phyloP scores from a whole-genome alignment of 1,140 invertebrate species.

The Neuroterus valhalla region DNA sequence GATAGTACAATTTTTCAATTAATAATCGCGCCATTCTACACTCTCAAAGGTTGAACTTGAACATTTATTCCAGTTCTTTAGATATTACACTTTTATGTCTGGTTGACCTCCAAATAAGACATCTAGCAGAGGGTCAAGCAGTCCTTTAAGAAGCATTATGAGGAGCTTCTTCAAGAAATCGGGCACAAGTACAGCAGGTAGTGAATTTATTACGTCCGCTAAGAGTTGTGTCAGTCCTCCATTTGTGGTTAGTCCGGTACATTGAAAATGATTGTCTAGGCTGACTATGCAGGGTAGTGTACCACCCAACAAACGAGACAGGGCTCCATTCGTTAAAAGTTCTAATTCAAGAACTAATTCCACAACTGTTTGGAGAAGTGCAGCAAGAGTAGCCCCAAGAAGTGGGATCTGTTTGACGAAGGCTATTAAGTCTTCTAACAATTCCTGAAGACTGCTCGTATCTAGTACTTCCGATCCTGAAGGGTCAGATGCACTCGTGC shows the following conservation, averaged over 20 bases:
- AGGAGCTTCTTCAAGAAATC: slow-evolving; percentile 17
- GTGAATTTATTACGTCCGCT: neutral
- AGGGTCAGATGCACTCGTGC: neutral
- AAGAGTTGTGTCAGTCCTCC: slow-evolving; percentile 32
- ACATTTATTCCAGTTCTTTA: no score
- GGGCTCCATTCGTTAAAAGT: slow-evolving; percentile 34
- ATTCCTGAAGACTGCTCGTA: neutral
- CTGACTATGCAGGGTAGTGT: slow-evolving; percentile 44
- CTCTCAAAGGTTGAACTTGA: no score
- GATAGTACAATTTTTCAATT: no score
- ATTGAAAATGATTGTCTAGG: slow-evolving; percentile 7
- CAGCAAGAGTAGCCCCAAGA: neutral
- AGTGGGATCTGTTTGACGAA: slow-evolving; percentile 18
- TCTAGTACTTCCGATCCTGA: neutral
- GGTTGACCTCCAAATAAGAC: no score
- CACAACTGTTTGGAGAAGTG: neutral
- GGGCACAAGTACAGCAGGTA: slow-evolving; percentile 43
- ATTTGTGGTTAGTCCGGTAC: slow-evolving; percentile 34
- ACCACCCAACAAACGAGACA: slow-evolving; percentile 43
- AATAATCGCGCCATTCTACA: no score
- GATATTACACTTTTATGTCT: no score
- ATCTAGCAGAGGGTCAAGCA: no score
- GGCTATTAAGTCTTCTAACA: neutral
- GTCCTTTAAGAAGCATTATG: neutral
- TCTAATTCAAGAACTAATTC: slow-evolving; percentile 11